Base-by-base conservation (phyloP, 2,888 invertebrate genomes). In the Protonemura montana region DNA sequence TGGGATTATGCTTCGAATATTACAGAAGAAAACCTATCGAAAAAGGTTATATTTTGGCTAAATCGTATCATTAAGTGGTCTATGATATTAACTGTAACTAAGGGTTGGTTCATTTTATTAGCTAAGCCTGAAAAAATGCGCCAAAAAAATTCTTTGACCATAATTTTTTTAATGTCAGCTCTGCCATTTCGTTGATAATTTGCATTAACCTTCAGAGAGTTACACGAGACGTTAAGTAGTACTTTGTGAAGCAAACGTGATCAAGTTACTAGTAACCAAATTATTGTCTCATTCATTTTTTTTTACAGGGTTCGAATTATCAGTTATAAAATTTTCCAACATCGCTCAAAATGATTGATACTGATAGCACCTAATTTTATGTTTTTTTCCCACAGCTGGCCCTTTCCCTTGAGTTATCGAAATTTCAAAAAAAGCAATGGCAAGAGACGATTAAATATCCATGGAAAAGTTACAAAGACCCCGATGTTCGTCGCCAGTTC, bases 1-100 rank as follows among this genome's bases (percentile, higher is more conserved):
- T 97, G 97, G 97, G 93, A 92, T 0, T 96, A 96, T 90, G 94
- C 94, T 0, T 95, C 96, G 0, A 95, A 97, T 90, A 93, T 97
- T 78, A 97, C 95, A 0, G 94, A 95, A 85, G 94, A 93, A 86
- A 97, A 95, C 91, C 93, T 95, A 86, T 93, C 93, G 42, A 93
- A 93, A 42, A 93, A 93, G 90, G 91, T 93, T 89, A 89, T 90
- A 86, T 82, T n/a, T 85, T 25, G 59, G 5, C n/a, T 76, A 76
- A 2, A 78, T 25, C 80, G n/a, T n/a, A n/a, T n/a, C n/a, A n/a
- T n/a, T n/a, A n/a, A n/a, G n/a, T n/a, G n/a, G n/a, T n/a, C n/a
- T n/a, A n/a, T n/a, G n/a, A n/a, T n/a, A n/a, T n/a, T n/a, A n/a
- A n/a, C n/a, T n/a, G n/a, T n/a, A n/a, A n/a, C n/a, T n/a, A n/a